Conservation (phyloP, 2,888 invertebrate species). For the Phortica magna region DNA sequence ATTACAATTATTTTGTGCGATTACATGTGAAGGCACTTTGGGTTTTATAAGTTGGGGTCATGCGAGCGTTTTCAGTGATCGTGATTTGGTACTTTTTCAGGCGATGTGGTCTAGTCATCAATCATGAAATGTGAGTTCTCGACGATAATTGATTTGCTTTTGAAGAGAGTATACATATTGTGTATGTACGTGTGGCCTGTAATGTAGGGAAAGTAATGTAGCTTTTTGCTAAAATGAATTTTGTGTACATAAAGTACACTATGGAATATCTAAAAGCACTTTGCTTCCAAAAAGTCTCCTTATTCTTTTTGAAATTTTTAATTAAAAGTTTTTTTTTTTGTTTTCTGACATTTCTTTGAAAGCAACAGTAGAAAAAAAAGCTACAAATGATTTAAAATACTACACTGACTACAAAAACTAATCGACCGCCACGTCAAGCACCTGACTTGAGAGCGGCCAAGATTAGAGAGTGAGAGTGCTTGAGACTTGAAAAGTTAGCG, state of each 20-base stretch:
- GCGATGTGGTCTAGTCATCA: too few relatives aligned
- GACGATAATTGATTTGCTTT: too few relatives aligned
- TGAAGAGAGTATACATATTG: too few relatives aligned
- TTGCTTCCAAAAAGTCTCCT: background rate
- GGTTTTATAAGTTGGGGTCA: background rate
- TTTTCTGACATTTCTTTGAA: background rate
- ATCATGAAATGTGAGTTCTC: too few relatives aligned
- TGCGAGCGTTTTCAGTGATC: background rate
- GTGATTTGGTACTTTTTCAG: too few relatives aligned
- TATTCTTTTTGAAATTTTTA: background rate
- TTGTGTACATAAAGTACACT: too few relatives aligned
- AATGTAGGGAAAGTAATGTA: too few relatives aligned
- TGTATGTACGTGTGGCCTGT: too few relatives aligned
- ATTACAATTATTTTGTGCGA: conserved; percentile 1
- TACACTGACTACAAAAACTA: conserved; percentile 3
- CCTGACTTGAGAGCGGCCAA: background rate
- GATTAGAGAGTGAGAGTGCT: background rate
- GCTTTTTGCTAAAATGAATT: too few relatives aligned
- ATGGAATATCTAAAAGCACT: background rate
- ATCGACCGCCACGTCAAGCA: background rate
- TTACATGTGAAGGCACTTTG: conserved; percentile 19
- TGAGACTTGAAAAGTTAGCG: background rate
- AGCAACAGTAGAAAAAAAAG: background rate
- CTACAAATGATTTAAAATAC: background rate
- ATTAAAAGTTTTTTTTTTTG: background rate